Evolutionary conservation across 2,888 invertebrate species (phyloP).

Genomic region (Polydrusus tereticollis): DNA sequence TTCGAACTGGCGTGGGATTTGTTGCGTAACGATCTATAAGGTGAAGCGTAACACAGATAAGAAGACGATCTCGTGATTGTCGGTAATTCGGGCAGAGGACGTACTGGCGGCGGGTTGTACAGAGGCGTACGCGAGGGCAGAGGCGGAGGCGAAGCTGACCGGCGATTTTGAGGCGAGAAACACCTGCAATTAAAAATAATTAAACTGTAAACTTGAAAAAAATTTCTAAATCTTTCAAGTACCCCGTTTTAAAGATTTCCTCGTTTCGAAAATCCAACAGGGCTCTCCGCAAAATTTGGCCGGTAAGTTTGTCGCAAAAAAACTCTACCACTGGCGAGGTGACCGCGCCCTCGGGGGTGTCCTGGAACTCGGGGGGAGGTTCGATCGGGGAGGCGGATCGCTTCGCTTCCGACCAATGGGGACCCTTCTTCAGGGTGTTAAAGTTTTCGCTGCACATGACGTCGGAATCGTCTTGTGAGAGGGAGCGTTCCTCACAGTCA

Average conservation of each 20-base stretch:
- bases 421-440: slow-evolving; percentile 86
- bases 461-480: slow-evolving; percentile 86
- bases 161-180: too few relatives aligned
- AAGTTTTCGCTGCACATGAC: slow-evolving; percentile 86
- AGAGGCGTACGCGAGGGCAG: slow-evolving; percentile 37
- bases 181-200: slow-evolving; percentile 23
- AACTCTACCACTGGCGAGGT: slow-evolving; percentile 62
- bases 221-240: too few relatives aligned
- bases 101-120: slow-evolving; percentile 32
- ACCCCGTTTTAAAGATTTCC: slow-evolving; percentile 49
- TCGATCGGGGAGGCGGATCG: slow-evolving; percentile 78
- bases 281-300: slow-evolving; percentile 68
- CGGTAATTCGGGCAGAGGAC: slow-evolving; percentile 41
- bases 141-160: slow-evolving; percentile 40
- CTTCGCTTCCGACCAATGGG: slow-evolving; percentile 71
- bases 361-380: slow-evolving; percentile 90
- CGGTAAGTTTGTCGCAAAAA: slow-evolving; percentile 68
- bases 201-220: too few relatives aligned
- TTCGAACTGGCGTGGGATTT: slow-evolving; percentile 19
- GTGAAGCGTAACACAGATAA: slow-evolving; percentile 32
- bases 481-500: slow-evolving; percentile 83
- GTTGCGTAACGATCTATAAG: slow-evolving; percentile 8
- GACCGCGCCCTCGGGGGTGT: slow-evolving; percentile 64
- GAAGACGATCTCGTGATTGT: slow-evolving; percentile 28
- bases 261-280: slow-evolving; percentile 66